These are phyloP conservation scores for Cygnus atratus DNA, from an alignment of 2,113 vertebrate species.

Conservation along the genomic window DNA sequence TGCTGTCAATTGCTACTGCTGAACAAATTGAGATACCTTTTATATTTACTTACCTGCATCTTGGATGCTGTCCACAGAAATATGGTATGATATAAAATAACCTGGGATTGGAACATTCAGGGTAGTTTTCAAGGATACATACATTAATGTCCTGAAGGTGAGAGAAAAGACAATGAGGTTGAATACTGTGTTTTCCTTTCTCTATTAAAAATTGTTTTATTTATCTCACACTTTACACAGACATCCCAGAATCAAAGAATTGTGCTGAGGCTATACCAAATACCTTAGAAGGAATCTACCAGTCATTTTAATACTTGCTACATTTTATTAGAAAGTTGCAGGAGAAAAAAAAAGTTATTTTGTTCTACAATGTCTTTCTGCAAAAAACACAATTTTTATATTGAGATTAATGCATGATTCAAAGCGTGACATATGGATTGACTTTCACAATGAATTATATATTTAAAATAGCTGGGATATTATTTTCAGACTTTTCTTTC, in stretches of 20 bases:
- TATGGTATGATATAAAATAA: slow-evolving; percentile 99
- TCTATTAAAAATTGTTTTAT: neutral
- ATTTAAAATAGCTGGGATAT: neutral
- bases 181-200: neutral
- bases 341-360: neutral
- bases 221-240: neutral
- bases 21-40: neutral
- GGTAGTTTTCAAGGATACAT: slow-evolving; percentile 96
- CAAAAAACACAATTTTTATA: neutral
- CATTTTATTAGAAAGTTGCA: neutral
- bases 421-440: neutral
- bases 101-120: slow-evolving; percentile 95
- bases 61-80: slow-evolving; percentile 98
- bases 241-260: neutral
- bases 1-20: neutral
- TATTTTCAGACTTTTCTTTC: neutral
- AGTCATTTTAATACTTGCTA: neutral
- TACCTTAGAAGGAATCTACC: neutral
- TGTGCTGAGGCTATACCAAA: neutral
- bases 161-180: slow-evolving; percentile 38
- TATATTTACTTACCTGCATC: slow-evolving; percentile 86
- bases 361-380: neutral
- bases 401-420: neutral
- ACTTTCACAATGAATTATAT: neutral
- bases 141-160: slow-evolving; percentile 91